Evolutionary conservation across 2,888 invertebrate genomes (phyloP).

Genomic region (Pristionchus entomophagus): DNA sequence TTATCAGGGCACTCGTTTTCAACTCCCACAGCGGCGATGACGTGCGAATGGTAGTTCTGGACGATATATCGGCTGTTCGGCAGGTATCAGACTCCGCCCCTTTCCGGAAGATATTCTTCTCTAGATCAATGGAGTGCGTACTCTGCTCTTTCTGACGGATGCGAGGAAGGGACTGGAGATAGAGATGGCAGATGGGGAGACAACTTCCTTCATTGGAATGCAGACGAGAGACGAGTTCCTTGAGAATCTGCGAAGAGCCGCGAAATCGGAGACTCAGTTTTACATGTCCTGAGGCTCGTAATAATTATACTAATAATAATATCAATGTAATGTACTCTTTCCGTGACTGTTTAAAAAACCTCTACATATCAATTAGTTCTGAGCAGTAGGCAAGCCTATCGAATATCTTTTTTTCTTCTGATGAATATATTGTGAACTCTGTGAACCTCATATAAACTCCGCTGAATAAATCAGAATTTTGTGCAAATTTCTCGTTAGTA

Average conservation of each 20-base stretch:
- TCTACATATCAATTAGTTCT: too few species aligned
- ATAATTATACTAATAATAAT: too few species aligned
- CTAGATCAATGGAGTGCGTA: constrained; percentile 6
- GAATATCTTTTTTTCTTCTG: too few species aligned
- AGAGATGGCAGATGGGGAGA: constrained; percentile 53
- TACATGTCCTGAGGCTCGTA: neutral
- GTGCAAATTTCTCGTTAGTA: too few species aligned
- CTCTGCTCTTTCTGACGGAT: constrained; percentile 60
- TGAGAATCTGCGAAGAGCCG: neutral
- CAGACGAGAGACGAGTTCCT: constrained; percentile 29
- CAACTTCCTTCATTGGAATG: constrained; percentile 36
- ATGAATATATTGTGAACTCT: too few species aligned
- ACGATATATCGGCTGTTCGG: constrained; percentile 1
- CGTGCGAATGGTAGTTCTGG: constrained; percentile 14
- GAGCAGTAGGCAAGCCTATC: too few species aligned
- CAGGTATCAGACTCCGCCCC: neutral
- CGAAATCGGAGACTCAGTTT: neutral
- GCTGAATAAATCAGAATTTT: too few species aligned
- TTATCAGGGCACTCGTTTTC: constrained; percentile 66
- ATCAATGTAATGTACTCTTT: too few species aligned
- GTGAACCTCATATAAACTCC: too few species aligned
- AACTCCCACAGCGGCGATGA: constrained; percentile 49
- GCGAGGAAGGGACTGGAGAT: constrained; percentile 69
- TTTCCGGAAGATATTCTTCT: neutral
- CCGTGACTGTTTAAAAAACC: too few species aligned